Base-by-base conservation (phyloP, 2,888 invertebrate species). In the Ormyrus thymus region DNA sequence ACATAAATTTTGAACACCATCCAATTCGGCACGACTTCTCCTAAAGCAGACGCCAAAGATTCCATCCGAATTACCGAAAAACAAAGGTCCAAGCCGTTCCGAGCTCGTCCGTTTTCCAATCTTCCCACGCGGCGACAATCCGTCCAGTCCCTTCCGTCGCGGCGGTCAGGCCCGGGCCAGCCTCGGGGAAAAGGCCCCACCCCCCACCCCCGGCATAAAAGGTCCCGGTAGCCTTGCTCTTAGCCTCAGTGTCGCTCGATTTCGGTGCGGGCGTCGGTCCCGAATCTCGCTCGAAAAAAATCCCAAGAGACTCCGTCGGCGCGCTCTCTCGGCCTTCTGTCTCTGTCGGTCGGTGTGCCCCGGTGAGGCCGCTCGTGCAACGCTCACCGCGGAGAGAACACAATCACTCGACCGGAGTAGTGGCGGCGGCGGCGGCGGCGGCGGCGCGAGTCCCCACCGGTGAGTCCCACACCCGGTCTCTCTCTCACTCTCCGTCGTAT, bases 311-410 rank as follows among this genome's bases (percentile, higher is more conserved):
- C 56, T 56, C 4, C 8, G n/a, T 7, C 56, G 70, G 56, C 78
- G 73, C 58, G 74, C 50, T 50, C 43, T 64, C 81, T 79, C 75
- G 69, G 68, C 78, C 81, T 78, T 81, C 81, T 81, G 82, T 66
- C 56, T 43, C 43, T 11, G 56, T 48, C 50, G 43, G 56, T 53
- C 29, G 43, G 15, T 29, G n/a, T 11, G 29, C 51, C 50, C 10
- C 65, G 46, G 11, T 43, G 29, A 45, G 51, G 56, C 53, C 51
- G 48, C 48, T 8, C 61, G 59, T 48, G 58, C 73, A 64, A 69
- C 73, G 73, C 62, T 64, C 68, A 74, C 15, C 29, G 29, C 29
- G 29, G 29, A 29, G 29, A 29, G 29, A 29, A 59, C 74, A 78
- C 78, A 78, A 80, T 80, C 80, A 80, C 71, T 76, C 70, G 55